Percentiles rank a stretch among this genome's conserved stretches.
phyloP scores from a whole-genome alignment of 2,797 vertebrate genomes.

The Poecilia velifera region DNA sequence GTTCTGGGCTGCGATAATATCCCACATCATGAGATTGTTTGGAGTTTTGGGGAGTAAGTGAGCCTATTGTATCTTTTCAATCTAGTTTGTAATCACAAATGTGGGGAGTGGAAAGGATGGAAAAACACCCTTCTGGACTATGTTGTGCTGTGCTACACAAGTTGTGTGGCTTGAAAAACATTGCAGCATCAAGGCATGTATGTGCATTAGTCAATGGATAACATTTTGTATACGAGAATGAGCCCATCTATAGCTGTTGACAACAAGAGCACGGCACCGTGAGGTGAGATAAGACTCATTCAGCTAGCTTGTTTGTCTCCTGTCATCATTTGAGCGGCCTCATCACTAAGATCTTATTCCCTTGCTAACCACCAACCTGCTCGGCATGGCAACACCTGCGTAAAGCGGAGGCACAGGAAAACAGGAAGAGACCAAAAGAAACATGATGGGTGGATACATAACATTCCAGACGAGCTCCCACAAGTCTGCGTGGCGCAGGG shows the following conservation, averaged over 20 bases:
- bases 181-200: constrained; percentile 11
- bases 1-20: constrained; percentile 62
- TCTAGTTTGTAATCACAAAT: constrained; percentile 31
- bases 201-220: constrained; percentile 5
- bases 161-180: background rate
- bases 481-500: constrained; percentile 48
- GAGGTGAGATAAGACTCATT: constrained; percentile 11
- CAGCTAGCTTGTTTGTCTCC: constrained; percentile 18
- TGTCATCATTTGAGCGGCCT: constrained; percentile 32
- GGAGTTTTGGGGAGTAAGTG: constrained; percentile 10
- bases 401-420: constrained; percentile 21
- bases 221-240: background rate
- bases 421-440: background rate
- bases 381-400: constrained; percentile 52
- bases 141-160: constrained; percentile 9
- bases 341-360: constrained; percentile 24
- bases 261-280: constrained; percentile 33
- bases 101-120: background rate
- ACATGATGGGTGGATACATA: constrained; percentile 25
- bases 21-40: constrained; percentile 45
- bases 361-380: constrained; percentile 45
- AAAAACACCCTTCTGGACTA: constrained; percentile 37
- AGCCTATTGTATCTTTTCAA: constrained; percentile 17
- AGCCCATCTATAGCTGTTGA: constrained; percentile 28
- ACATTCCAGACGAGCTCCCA: constrained; percentile 67